Evolutionary conservation across 2,797 vertebrate genomes (phyloP).

Genomic region (Poeciliopsis gracilis): DNA sequence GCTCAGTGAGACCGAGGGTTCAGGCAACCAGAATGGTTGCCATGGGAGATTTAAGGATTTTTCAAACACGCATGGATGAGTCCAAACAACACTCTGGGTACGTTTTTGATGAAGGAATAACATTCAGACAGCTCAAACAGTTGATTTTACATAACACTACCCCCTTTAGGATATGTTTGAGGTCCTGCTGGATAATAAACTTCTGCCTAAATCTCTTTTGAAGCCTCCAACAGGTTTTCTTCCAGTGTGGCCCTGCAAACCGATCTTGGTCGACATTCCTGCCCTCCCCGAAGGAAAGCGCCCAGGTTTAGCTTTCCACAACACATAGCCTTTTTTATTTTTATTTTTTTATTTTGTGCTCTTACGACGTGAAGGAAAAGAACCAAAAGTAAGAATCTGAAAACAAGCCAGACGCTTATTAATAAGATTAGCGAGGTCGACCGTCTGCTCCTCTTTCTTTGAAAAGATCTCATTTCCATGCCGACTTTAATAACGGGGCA

Average conservation of each 20-base stretch:
- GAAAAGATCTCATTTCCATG: slow-evolving; percentile 74
- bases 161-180: not conserved
- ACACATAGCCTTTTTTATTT: not conserved
- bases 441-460: slow-evolving; percentile 64
- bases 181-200: not conserved
- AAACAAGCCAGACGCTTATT: slow-evolving; percentile 70
- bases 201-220: not conserved
- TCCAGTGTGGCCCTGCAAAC: not conserved
- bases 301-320: not conserved
- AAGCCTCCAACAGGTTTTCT: not conserved
- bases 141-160: too few species aligned
- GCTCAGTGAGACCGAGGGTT: too few species aligned
- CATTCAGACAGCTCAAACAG: too few species aligned
- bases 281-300: too few species aligned
- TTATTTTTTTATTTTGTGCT: not conserved
- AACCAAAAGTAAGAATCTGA: slow-evolving; percentile 39
- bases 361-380: slow-evolving; percentile 4
- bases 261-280: not conserved
- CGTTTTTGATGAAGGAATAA: too few species aligned
- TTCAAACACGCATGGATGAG: too few species aligned
- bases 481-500: slow-evolving; percentile 72
- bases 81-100: too few species aligned
- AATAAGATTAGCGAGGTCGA: slow-evolving; percentile 74
- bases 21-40: too few species aligned
- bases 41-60: too few species aligned